Base-by-base conservation (phyloP, 2,113 vertebrate species). In the Salvelinus fontinalis region DNA sequence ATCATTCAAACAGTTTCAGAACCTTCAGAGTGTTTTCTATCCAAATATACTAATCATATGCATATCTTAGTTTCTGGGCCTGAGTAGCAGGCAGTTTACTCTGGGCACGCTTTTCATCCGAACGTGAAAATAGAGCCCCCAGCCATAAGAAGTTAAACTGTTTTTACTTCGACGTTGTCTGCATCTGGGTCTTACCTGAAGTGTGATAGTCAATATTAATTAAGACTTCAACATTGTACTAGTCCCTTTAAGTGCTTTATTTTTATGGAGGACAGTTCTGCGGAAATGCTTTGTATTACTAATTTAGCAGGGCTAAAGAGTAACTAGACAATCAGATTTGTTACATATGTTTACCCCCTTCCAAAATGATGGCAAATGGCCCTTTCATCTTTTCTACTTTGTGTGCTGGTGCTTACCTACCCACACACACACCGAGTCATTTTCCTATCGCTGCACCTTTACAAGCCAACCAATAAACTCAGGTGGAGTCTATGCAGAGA, bases 331-430 rank as follows among this genome's bases (percentile, higher is more conserved):
- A 73, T 26, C 34, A 71, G 34, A 84, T 59, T 31, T 34, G 74
- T 83, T 84, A 83, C 79, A 67, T 71, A 67, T 65, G 73, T 79
- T 75, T 71, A 44, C 2, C 67, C 44, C 62, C 66, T 87, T 79
- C 24, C 44, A 12, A 29, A 24, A 71, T 71, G 73, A 88, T 85
- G 85, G 89, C 74, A 86, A 67, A 69, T 80, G 76, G 2, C 27
- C 65, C 87, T 90, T 91, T 92, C 82, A 90, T 89, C 81, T 86
- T 85, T 83, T 91, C 83, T 85, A 68, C 90, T 89, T 87, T 29
- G 11, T 76, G 34, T 67, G 71, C 27, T 8, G 6, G 60, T 84
- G 87, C 71, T 74, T 18, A 75, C 83, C 83, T 77, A 68, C 79
- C 64, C 64, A 77, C 60, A 60, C 66, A 44, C 81, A 44, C 81